These are phyloP conservation scores for Drosophila nannoptera DNA, from an alignment of 1,140 invertebrate genomes.

Conservation along the genomic window DNA sequence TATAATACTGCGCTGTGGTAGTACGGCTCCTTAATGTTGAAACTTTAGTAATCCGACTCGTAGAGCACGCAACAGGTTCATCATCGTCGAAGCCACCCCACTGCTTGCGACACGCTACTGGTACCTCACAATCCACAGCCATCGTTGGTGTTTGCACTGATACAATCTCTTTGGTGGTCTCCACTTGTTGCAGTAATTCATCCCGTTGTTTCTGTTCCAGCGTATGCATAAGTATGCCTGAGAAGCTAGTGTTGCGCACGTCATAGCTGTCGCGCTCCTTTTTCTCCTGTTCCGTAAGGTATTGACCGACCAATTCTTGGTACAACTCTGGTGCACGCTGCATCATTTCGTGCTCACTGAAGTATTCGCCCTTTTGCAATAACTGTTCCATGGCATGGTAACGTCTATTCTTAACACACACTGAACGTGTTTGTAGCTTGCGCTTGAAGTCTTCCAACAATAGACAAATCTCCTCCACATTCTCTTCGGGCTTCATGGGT, in stretches of 20 bases:
- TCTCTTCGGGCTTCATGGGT: slow-evolving; percentile 49
- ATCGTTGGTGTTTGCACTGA: neutral
- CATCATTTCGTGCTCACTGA: slow-evolving; percentile 95
- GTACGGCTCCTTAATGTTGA: slow-evolving; percentile 48
- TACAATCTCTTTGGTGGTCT: neutral
- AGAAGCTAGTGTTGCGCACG: slow-evolving; percentile 83
- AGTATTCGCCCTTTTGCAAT: slow-evolving; percentile 88
- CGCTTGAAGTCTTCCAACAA: slow-evolving; percentile 82
- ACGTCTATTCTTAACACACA: slow-evolving; percentile 88
- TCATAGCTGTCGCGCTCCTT: slow-evolving; percentile 82
- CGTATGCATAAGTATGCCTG: slow-evolving; percentile 85
- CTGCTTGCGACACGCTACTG: slow-evolving; percentile 54
- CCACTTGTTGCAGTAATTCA: slow-evolving; percentile 80
- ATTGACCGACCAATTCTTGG: slow-evolving; percentile 92
- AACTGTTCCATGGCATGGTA: slow-evolving; percentile 90
- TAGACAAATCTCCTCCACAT: slow-evolving; percentile 82
- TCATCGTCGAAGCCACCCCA: slow-evolving; percentile 68
- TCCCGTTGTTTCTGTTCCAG: slow-evolving; percentile 84
- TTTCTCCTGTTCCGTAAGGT: slow-evolving; percentile 88
- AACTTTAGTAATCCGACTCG: slow-evolving; percentile 60
- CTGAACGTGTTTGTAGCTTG: slow-evolving; percentile 80
- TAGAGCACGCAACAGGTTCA: slow-evolving; percentile 63
- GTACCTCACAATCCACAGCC: slow-evolving; percentile 51
- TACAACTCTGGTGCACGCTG: slow-evolving; percentile 92
- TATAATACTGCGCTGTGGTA: slow-evolving; percentile 78